Conservation (phyloP, 2,888 invertebrate genomes). For the Epirrhoe tristata region DNA sequence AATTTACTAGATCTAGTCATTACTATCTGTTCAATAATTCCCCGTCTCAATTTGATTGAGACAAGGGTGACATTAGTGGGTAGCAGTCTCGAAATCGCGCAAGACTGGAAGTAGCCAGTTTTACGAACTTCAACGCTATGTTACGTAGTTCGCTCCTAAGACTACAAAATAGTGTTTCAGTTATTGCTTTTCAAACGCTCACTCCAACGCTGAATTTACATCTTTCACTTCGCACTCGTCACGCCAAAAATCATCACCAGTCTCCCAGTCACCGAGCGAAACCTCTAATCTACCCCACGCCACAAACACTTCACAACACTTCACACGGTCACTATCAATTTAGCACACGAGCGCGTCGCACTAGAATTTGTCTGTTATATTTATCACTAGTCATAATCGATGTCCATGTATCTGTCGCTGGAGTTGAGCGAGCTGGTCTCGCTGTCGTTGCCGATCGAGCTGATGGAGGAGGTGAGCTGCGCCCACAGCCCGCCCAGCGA, state of each 20-base stretch:
- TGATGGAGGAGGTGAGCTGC: conserved; percentile 44
- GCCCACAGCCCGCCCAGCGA: conserved; percentile 57
- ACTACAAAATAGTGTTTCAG: not conserved
- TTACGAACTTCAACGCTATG: not conserved
- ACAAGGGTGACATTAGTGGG: not conserved
- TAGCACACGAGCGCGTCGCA: not conserved
- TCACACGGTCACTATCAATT: conserved; percentile 10
- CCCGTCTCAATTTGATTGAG: not conserved
- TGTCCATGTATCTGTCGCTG: conserved; percentile 75
- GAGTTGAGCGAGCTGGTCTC: conserved; percentile 48
- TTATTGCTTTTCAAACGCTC: not conserved
- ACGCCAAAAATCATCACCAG: not conserved
- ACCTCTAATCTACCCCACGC: not conserved
- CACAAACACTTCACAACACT: not conserved
- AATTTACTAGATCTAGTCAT: not conserved
- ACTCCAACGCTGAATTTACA: not conserved
- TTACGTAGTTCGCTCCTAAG: not conserved
- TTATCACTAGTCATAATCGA: conserved; percentile 72
- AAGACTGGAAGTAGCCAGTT: too few relatives aligned
- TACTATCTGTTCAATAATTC: not conserved
- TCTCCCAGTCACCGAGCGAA: not conserved
- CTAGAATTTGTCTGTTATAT: not conserved
- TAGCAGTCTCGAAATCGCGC: not conserved
- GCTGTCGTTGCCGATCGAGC: conserved; percentile 39
- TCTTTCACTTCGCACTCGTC: not conserved